These are phyloP conservation scores for Lucilia cuprina DNA, from an alignment of 1,140 invertebrate species.

Conservation along the genomic window DNA sequence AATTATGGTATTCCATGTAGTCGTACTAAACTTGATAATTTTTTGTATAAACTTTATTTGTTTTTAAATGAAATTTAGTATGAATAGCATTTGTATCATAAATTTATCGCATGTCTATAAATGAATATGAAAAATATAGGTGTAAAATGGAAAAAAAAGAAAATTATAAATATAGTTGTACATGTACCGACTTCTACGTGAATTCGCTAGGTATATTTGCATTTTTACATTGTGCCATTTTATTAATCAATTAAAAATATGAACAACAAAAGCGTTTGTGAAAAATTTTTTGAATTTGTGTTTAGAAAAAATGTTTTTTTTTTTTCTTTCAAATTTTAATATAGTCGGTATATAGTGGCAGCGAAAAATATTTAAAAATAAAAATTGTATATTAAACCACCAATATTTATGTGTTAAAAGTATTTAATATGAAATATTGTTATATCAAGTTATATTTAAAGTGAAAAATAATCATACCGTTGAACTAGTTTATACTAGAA, in stretches of 20 bases:
- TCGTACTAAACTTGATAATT: background rate
- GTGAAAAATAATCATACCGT: no score
- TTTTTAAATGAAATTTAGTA: background rate
- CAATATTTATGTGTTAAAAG: no score
- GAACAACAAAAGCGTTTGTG: background rate
- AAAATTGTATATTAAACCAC: no score
- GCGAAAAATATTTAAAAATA: no score
- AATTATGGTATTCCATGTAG: no score
- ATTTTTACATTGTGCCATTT: constrained; percentile 20
- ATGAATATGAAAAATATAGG: background rate
- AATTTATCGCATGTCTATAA: background rate
- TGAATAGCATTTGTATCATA: constrained; percentile 2
- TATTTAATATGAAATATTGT: no score
- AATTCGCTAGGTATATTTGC: background rate
- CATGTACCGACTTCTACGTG: background rate
- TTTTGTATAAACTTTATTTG: background rate
- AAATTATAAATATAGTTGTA: background rate
- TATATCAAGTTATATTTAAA: no score
- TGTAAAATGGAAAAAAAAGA: background rate
- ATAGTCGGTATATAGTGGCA: no score
- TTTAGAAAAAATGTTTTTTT: no score
- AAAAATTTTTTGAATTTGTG: no score
- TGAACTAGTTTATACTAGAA: no score
- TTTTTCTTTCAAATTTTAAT: no score
- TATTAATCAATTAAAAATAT: constrained; percentile 30